Evolutionary conservation across 2,797 vertebrate genomes (phyloP).

Genomic region (Ceryle rudis): DNA sequence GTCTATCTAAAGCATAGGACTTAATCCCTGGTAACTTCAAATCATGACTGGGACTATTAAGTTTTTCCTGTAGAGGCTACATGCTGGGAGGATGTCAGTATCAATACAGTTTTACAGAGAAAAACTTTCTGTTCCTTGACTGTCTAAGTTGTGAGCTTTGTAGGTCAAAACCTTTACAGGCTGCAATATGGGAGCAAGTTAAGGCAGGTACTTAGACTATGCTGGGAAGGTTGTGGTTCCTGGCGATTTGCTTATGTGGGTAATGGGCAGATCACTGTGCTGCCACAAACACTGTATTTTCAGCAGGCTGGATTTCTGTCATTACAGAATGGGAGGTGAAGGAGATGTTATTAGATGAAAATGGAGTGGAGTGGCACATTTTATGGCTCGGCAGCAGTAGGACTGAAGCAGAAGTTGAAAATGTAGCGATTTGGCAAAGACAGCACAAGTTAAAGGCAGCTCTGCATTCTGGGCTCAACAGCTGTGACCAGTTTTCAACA

Average conservation of each 20-base stretch:
- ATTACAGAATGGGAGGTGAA: conserved; percentile 82
- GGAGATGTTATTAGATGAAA: conserved; percentile 82
- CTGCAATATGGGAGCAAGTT: not conserved
- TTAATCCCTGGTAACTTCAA: not conserved
- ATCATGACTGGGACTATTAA: not conserved
- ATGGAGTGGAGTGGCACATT: conserved; percentile 78
- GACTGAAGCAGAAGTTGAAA: conserved; percentile 82
- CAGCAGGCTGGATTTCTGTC: not conserved
- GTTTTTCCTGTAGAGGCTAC: not conserved
- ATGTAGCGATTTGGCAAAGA: conserved; percentile 53
- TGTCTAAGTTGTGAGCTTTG: not conserved
- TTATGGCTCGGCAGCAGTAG: conserved; percentile 81
- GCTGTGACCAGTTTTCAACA: not conserved
- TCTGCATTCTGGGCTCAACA: not conserved
- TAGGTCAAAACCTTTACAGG: not conserved
- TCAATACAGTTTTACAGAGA: not conserved
- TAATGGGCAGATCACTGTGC: not conserved
- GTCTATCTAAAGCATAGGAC: not conserved
- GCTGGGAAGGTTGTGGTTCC: not conserved
- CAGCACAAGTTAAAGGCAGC: not conserved
- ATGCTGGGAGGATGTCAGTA: not conserved
- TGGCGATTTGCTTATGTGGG: not conserved
- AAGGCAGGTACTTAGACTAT: not conserved
- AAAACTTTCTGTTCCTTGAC: not conserved
- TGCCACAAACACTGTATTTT: not conserved